These are phyloP conservation scores for Chondrosia reniformis DNA, from an alignment of 37 sponge, comb jelly and placozoan species.

Conservation along the genomic window DNA sequence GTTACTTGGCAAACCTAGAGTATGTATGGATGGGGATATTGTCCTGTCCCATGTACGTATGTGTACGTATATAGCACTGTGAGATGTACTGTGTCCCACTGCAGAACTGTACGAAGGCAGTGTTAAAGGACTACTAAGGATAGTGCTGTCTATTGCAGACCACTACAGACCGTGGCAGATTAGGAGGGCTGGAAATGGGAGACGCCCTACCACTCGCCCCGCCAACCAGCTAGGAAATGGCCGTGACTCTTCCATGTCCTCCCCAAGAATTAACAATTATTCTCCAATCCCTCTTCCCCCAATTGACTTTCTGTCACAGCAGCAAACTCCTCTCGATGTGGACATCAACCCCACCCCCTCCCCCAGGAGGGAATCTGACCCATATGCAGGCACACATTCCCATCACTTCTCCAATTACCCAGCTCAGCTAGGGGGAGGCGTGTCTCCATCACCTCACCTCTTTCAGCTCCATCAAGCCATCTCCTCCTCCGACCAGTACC, in stretches of 20 bases:
- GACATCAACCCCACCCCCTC: not conserved
- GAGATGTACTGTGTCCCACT: not conserved
- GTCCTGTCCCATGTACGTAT: constrained; percentile 2
- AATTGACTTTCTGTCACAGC: too few relatives aligned
- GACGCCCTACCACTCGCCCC: not conserved
- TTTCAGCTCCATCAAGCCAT: too few relatives aligned
- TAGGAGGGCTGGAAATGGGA: constrained; percentile 33
- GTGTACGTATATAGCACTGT: constrained; percentile 3
- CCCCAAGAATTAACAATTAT: not conserved
- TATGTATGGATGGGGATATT: not conserved
- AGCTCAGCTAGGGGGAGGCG: not conserved
- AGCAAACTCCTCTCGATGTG: not conserved
- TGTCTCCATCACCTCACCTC: too few relatives aligned
- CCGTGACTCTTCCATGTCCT: not conserved
- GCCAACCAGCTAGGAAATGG: not conserved
- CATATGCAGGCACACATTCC: not conserved
- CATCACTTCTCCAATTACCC: not conserved
- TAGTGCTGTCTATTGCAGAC: constrained; percentile 73
- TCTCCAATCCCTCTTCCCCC: not conserved
- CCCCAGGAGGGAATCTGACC: not conserved
- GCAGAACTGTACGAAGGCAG: constrained; percentile 64
- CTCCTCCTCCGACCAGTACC: not conserved
- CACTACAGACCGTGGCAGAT: constrained; percentile 48
- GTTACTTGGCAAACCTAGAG: too few relatives aligned
- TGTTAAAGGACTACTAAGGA: constrained; percentile 53